These are phyloP conservation scores for Lanius collurio DNA, from an alignment of 2,113 vertebrate species.

Conservation along the genomic window DNA sequence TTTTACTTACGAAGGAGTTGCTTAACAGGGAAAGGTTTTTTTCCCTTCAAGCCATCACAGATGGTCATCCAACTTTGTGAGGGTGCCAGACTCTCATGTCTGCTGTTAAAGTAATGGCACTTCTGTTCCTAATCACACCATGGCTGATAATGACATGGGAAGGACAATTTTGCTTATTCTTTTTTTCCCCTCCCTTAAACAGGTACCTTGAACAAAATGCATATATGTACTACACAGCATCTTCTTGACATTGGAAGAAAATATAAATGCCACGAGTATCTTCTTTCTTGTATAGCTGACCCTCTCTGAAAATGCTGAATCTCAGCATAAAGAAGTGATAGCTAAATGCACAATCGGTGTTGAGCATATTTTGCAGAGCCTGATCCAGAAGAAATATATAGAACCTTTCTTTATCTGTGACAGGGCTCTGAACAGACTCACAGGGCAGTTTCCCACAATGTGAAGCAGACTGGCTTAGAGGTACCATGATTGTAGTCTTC, in stretches of 20 bases:
- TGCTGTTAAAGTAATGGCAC: neutral
- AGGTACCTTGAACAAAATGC: neutral
- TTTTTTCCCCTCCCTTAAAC: neutral
- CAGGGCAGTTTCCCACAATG: neutral
- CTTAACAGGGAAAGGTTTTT: neutral
- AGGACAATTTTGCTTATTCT: neutral
- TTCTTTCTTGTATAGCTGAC: neutral
- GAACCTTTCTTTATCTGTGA: neutral
- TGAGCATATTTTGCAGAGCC: neutral
- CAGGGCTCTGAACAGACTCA: neutral
- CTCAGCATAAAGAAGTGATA: neutral
- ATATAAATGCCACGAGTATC: neutral
- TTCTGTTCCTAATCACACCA: neutral
- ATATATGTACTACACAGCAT: neutral
- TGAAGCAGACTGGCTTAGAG: neutral
- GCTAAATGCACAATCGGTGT: neutral
- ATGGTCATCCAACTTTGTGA: accelerated
- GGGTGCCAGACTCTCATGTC: neutral
- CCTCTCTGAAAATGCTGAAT: neutral
- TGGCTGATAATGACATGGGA: neutral
- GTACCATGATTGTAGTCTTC: neutral
- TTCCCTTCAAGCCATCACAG: neutral
- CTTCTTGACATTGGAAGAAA: neutral
- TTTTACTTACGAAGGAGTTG: neutral
- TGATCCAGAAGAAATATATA: neutral